Base-by-base conservation (phyloP, 53 echinoderm and acorn worm genomes). In the Echinarachnius parma region DNA sequence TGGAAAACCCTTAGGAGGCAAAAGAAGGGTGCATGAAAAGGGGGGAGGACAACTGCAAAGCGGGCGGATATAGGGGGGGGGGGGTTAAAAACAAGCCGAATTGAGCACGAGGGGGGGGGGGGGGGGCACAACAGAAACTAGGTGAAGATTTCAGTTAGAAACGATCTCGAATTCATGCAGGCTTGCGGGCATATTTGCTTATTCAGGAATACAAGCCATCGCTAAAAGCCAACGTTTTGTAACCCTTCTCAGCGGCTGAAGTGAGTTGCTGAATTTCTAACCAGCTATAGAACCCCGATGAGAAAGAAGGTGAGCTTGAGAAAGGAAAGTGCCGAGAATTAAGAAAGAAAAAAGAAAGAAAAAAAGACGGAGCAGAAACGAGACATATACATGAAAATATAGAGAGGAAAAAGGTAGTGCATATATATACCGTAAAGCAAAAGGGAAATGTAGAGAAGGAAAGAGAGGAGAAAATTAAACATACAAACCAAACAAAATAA, bases 201-300 rank as follows among this genome's bases (percentile, higher is more conserved):
- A 72, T 72, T 55, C 74, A 72, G 74, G 25, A 72, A 72, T 36
- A 34, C 56, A 34, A 72, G 27, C 74, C 74, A 35, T n/a, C 56
- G 57, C 42, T 72, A 72, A 56, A 72, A 72, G 74, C 74, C 74
- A 56, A 23, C 74, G 74, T 72, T 56, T 72, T 56, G 42, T 39
- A 44, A 57, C 74, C 31, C 56, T 72, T 15, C 34, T 56, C 74
- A 72, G 56, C 69, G n/a, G n/a, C n/a, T n/a, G n/a, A n/a, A n/a
- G n/a, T n/a, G n/a, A n/a, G n/a, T n/a, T n/a, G n/a, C n/a, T n/a
- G n/a, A n/a, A n/a, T n/a, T n/a, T n/a, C n/a, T n/a, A n/a, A n/a
- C n/a, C n/a, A n/a, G n/a, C n/a, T n/a, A n/a, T n/a, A n/a, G n/a
- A n/a, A n/a, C n/a, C n/a, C n/a, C n/a, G n/a, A n/a, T n/a, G 24